Percentiles rank a stretch among this genome's conserved stretches.
Evolutionary conservation across 2,797 vertebrate genomes (phyloP).

Genomic region (Sebastolobus alascanus): DNA sequence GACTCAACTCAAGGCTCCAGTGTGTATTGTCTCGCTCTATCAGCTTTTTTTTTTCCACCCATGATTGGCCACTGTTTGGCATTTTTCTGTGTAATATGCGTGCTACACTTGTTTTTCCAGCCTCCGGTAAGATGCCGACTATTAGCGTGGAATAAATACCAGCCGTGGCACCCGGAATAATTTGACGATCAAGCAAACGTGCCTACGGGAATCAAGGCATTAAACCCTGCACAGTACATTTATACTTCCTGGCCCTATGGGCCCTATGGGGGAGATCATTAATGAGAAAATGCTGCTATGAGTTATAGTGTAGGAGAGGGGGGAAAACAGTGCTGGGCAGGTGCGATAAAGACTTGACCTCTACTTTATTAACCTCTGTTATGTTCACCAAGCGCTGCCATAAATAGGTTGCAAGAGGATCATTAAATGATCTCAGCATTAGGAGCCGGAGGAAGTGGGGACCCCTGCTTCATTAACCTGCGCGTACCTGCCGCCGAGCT

Average conservation of each 20-base stretch:
- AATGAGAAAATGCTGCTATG: constrained; percentile 63
- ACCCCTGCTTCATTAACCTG: constrained; percentile 69
- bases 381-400: constrained; percentile 67
- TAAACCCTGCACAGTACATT: constrained; percentile 64
- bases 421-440: constrained; percentile 61
- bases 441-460: constrained; percentile 47
- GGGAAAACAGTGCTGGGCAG: constrained; percentile 59
- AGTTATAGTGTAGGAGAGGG: constrained; percentile 45
- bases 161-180: constrained; percentile 63
- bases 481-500: constrained; percentile 37
- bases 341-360: constrained; percentile 76
- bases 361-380: constrained; percentile 79
- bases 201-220: constrained; percentile 70
- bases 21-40: constrained; percentile 26
- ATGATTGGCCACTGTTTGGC: constrained; percentile 56
- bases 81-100: constrained; percentile 56
- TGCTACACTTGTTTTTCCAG: constrained; percentile 56
- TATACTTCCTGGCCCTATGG: constrained; percentile 51
- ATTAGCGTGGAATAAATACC: constrained; percentile 79
- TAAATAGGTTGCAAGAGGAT: constrained; percentile 70
- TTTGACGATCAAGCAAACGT: constrained; percentile 67
- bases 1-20: constrained; percentile 28
- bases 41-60: constrained; percentile 4
- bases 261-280: constrained; percentile 66
- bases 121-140: constrained; percentile 58